Conservation (phyloP, 2,888 invertebrate species). For the Syrista parreyssii region DNA sequence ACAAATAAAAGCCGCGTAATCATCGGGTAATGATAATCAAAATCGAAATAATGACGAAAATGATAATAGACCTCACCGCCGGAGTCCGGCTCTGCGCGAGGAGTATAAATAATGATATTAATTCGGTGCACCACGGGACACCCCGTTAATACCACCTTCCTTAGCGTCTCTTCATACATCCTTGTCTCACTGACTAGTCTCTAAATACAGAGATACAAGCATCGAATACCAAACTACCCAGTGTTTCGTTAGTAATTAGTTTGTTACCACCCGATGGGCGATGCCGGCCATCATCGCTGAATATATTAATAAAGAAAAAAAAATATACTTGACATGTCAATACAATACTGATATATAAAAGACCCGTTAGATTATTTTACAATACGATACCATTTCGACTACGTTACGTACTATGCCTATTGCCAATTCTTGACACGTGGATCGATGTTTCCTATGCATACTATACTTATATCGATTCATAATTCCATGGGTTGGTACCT, state of each 20-base stretch:
- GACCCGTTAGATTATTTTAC: background rate
- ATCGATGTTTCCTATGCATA: background rate
- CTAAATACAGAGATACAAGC: background rate
- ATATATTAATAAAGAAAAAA: background rate
- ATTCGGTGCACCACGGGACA: constrained; percentile 40
- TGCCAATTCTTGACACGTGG: background rate
- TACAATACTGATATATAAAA: background rate
- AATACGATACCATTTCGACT: background rate
- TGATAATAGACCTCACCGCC: constrained; percentile 31
- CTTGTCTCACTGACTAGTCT: background rate
- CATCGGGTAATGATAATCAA: constrained; percentile 41
- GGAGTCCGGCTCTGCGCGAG: constrained; percentile 21
- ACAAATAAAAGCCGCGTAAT: constrained; percentile 33
- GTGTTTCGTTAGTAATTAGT: constrained; percentile 21
- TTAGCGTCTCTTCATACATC: constrained; percentile 4
- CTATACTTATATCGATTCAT: background rate
- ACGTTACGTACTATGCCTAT: background rate
- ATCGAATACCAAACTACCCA: constrained; percentile 20
- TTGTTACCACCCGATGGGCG: constrained; percentile 5
- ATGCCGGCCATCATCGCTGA: constrained; percentile 3
- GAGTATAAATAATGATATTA: constrained; percentile 44
- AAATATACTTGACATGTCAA: background rate
- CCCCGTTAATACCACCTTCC: constrained; percentile 34
- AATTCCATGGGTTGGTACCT: background rate
- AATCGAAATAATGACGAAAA: constrained; percentile 38